These are phyloP conservation scores for Penaeus indicus DNA, from an alignment of 1,140 invertebrate genomes.

Conservation along the genomic window DNA sequence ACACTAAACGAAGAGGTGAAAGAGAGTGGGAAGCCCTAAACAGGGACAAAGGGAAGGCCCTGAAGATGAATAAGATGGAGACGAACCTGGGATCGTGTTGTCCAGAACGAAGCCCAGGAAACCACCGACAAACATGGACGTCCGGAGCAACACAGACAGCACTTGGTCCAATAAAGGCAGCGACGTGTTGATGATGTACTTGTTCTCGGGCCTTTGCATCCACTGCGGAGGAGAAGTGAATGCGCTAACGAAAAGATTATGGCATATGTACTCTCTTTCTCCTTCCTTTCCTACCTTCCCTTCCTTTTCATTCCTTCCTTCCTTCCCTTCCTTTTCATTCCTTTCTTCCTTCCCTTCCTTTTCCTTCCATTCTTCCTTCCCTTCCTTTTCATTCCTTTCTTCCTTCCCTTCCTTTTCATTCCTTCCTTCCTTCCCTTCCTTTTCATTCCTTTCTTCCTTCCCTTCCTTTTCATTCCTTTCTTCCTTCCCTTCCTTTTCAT, in stretches of 20 bases:
- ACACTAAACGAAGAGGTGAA: no score
- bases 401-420: no score
- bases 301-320: no score
- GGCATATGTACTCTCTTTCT: neutral
- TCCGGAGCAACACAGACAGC: conserved; percentile 69
- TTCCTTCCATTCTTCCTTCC: no score
- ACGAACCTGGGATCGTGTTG: conserved; percentile 70
- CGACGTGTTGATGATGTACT: conserved; percentile 18
- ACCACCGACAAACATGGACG: conserved; percentile 71
- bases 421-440: no score
- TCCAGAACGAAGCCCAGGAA: conserved; percentile 70
- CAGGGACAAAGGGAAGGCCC: no score
- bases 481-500: neutral
- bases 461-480: no score
- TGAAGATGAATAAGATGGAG: no score
- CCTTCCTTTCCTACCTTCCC: neutral
- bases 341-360: no score
- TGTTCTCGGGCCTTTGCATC: conserved; percentile 47
- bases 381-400: neutral
- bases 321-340: no score
- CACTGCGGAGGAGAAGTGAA: conserved; percentile 4
- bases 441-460: neutral
- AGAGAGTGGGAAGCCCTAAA: no score
- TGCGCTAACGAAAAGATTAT: neutral
- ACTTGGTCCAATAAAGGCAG: conserved; percentile 51